Base-by-base conservation (phyloP, 92 coral and sea anemone species). In the Heteractis magnifica region DNA sequence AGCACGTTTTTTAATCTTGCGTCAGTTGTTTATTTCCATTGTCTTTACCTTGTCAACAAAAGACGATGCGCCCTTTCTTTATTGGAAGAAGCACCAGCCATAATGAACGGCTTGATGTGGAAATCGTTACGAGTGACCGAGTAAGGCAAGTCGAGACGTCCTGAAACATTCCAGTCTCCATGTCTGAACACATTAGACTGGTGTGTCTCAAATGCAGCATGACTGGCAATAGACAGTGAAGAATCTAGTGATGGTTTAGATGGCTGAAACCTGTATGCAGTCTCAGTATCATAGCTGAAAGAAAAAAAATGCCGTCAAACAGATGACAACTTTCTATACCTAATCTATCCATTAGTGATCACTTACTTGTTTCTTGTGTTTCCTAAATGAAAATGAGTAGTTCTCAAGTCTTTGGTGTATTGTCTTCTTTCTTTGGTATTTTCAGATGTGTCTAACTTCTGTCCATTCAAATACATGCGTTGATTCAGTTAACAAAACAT, bases 151-250 rank as follows among this genome's bases (percentile, higher is more conserved):
- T 77, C 49, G 6, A 53, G 77, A 13, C 86, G 89, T 58, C 83
- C 87, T 9, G 86, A 79, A 18, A 86, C 91, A 82, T 94, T 94
- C 98, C 98, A 94, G 89, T 94, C 98, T 5, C 98, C 98, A 19
- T 87, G 65, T 21, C 97, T 89, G 79, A 94, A 94, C 71, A 92
- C 97, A 56, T 92, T 88, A 60, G 98, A 90, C 58, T 87, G 84
- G 83, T 88, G 84, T 4, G 95, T 89, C 73, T 88, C 89, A 10
- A 59, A 81, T 21, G 92, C 85, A 49, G 89, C 88, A 5, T 78
- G 71, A 52, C 83, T 50, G 51, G 92, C 82, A 55, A 82, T 7
- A 18, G 65, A 51, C 10, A 86, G 77, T 21, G 11, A 51, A 6
- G 41, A 44, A 9, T 72, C 79, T 49, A 72, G 3, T 71, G 65